Conservation (phyloP, 2,113 vertebrate species). For the Columbina picui region DNA sequence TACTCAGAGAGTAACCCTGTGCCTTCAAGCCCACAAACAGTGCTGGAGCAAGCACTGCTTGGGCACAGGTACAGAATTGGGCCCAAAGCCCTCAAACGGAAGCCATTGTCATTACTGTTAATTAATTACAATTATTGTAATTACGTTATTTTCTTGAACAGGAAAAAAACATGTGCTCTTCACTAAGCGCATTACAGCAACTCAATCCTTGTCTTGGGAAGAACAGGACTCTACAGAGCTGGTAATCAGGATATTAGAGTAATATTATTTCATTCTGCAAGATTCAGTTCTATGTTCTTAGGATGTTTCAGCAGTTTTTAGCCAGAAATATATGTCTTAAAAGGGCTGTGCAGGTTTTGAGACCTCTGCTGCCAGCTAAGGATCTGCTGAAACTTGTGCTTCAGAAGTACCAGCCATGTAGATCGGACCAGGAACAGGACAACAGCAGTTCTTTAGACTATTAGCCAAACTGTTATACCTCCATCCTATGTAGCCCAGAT, state of each 20-base stretch:
- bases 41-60: neutral
- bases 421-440: neutral
- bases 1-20: neutral
- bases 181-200: neutral
- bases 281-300: neutral
- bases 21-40: neutral
- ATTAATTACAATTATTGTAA: neutral
- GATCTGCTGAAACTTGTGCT: neutral
- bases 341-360: neutral
- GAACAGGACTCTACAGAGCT: no score
- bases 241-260: accelerated
- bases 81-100: no score
- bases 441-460: neutral
- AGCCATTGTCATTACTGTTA: neutral
- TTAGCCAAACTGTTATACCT: neutral
- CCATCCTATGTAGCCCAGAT: neutral
- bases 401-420: neutral
- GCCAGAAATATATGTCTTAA: neutral
- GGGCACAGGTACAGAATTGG: neutral
- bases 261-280: neutral
- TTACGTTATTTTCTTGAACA: neutral
- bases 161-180: accelerated
- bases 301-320: neutral
- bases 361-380: neutral
- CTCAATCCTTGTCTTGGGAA: neutral